Base-by-base conservation (phyloP, 2,888 invertebrate species). In the Phengaris alcon region DNA sequence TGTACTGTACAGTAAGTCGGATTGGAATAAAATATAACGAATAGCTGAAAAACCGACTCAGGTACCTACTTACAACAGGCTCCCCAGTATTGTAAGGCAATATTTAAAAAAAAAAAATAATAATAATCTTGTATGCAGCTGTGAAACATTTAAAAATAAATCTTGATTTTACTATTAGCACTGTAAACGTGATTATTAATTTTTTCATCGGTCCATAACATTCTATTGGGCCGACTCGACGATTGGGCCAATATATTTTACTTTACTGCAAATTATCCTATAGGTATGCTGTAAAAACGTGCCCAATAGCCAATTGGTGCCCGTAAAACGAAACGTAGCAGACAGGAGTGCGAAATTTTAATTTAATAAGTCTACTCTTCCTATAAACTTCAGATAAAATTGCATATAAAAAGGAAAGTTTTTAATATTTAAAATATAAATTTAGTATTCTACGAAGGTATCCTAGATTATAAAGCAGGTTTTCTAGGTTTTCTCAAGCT, bases 321-420 rank as follows among this genome's bases (percentile, higher is more conserved):
- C 59, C 51, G 64, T 64, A 68, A 74, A 64, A 59, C 64, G 35
- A 59, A 64, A 74, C 68, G 74, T n/a, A 68, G 54, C 15, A 52
- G 44, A 44, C 59, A 54, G 13, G 68, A 51, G 44, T 68, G 54
- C 54, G 52, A 54, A 74, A 74, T 68, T 74, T 68, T 54, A 74
- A 74, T 74, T 72, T 74, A 74, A 74, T 68, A 74, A 68, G 44
- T 35, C 52, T 74, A 55, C 73, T 13, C 46, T 57, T 73, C 12
- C 35, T 64, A 12, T 15, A 59, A 59, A 44, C 5, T 64, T 64
- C 35, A 12, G 35, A 35, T 35, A 35, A 64, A 64, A 35, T 64
- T 10, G 35, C 35, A 12, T 8, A 64, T 35, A 35, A 12, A 1
- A 35, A 12, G 64, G 5, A 10, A 9, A 22, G 13, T 22, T 44